Base-by-base conservation (phyloP, 2,888 invertebrate genomes). In the Furcula furcula region DNA sequence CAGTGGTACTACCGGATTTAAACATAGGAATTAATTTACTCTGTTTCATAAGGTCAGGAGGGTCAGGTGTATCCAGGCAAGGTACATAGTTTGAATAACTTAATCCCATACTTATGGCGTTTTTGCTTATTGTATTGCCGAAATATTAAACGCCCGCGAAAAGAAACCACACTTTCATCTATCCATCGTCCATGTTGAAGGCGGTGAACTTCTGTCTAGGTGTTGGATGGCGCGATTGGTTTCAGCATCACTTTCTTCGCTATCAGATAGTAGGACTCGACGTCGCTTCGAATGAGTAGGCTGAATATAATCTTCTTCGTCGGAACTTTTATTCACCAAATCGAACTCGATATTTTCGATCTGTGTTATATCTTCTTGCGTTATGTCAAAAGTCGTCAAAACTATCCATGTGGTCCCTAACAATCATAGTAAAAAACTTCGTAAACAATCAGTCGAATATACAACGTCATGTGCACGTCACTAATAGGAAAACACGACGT, bases 241-340 rank as follows among this genome's bases (percentile, higher is more conserved):
- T 32, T 40, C 40, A 23, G 15, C 16, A n/a, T 27, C 21, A 28
- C 28, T 28, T 7, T 15, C 15, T 28, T 28, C 36, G 14, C 23
- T 32, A 14, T 32, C 32, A 7, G 32, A 37, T 22, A 25, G 5
- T n/a, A 31, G 23, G 7, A 12, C 18, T 10, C 29, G 31, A 15
- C 36, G 36, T 21, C 30, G 19, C 4, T 15, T 31, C 7, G 16
- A 13, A 7, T 5, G 13, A 4, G 27, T 27, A 22, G 30, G 36
- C 22, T 23, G 33, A 33, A 36, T 36, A 33, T 36, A 14, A 23
- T 40, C 25, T 34, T 36, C 41, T 34, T 36, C 36, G 6, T 41
- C 36, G 26, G 41, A 41, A 34, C 28, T 34, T 30, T 11, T 18
- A 27, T 29, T 30, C 15, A 40, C 19, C 13, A 29, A 19, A 36